Base-by-base conservation (phyloP, 2,113 vertebrate species). In the Leptobrachium ailaonicum region DNA sequence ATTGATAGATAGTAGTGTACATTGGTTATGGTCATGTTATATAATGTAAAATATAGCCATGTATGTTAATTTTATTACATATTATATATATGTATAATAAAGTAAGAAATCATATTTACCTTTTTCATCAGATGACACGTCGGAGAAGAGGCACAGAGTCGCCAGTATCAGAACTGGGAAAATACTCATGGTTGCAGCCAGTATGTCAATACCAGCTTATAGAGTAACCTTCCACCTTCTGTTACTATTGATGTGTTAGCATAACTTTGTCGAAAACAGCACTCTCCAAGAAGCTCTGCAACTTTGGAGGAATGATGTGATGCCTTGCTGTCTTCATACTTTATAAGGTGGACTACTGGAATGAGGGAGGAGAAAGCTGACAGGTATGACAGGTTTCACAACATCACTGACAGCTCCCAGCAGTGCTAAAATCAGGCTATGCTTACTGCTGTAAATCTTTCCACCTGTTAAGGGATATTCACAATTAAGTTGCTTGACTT, bases 301-400 rank as follows among this genome's bases (percentile, higher is more conserved):
- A 72, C 62, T 64, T 44, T 41, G 62, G 44, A 68, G 78, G 67
- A 73, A 58, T 45, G 42, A 68, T 40, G 40, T 40, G 2, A 43
- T 58, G 41, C 4, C 53, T 10, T 12, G 2, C 14, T 56, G 63
- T 45, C 58, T 67, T 74, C 71, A 42, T 60, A 64, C 60, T 76
- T 76, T 82, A 76, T 72, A 82, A 64, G 75, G 66, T 66, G 73
- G 54, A 66, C 67, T 71, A 66, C 32, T 66, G 67, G 66, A 63
- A 82, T 82, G 80, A 6, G 40, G 67, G 60, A 64, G 80, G 71
- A 67, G 44, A 69, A 43, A 7, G 20, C 56, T 82, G 75, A 82
- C 80, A 82, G 73, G 75, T 82, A 71, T 45, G 60, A 71, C 75
- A 63, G 68, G 73, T 82, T 80, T 42, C 44, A 20, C 77, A 11